These are phyloP conservation scores for Metopolophium dirhodum DNA, from an alignment of 1,140 invertebrate genomes.

Conservation along the genomic window DNA sequence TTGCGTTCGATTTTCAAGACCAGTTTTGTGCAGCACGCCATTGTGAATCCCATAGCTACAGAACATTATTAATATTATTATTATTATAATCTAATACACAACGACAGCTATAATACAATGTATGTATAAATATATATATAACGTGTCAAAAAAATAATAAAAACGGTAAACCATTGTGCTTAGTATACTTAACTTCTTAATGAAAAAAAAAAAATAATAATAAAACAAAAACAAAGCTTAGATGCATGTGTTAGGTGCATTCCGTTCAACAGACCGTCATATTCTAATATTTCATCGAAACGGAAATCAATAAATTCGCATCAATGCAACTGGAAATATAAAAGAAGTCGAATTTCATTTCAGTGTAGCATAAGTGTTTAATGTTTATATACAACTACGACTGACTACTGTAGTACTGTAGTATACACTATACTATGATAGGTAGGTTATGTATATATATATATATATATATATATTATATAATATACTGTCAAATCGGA, in stretches of 20 bases:
- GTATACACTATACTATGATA: too few relatives aligned
- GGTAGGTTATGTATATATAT: too few relatives aligned
- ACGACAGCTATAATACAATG: not conserved
- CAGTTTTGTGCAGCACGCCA: conserved; percentile 41
- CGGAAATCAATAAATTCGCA: not conserved
- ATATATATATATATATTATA: too few relatives aligned
- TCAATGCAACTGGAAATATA: not conserved
- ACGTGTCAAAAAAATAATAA: conserved; percentile 18
- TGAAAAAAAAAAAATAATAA: not conserved
- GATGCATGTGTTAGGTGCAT: not conserved
- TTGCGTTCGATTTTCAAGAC: conserved; percentile 54
- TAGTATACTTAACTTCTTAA: not conserved
- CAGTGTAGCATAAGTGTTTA: not conserved
- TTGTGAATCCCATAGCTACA: conserved; percentile 25
- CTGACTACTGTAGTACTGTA: too few relatives aligned
- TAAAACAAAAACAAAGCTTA: not conserved
- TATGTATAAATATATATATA: not conserved
- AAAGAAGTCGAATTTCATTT: not conserved
- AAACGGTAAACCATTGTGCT: conserved; percentile 47
- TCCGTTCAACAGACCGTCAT: not conserved
- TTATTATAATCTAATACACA: not conserved
- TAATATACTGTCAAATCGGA: not conserved
- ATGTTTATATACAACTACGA: too few relatives aligned
- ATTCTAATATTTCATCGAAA: too few relatives aligned
- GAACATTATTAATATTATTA: not conserved